Base-by-base conservation (phyloP, 2,888 invertebrate species). In the Cloeon dipterum region DNA sequence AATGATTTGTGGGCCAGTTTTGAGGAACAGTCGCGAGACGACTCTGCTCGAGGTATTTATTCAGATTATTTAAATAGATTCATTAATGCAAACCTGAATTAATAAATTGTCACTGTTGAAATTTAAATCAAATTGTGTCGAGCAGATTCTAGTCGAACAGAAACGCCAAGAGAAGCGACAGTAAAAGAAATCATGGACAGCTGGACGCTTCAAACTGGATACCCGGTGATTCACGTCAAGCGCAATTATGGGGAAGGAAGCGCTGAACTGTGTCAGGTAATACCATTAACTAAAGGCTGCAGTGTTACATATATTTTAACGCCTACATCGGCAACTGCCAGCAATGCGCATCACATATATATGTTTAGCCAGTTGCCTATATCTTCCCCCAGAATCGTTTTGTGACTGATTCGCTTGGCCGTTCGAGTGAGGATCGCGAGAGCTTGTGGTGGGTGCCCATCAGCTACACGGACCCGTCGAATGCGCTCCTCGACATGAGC, bases 401-500 rank as follows among this genome's bases (percentile, higher is more conserved):
- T 14, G 14, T 29, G 29, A 11, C 14, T 29, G 29, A 29, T 29
- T 29, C 10, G 29, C 5, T n/a, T 14, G 29, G 29, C 11, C 29
- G 29, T n/a, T 14, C 29, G 7, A n/a, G 7, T 16, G 29, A 5
- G 7, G 8, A n/a, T 8, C n/a, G n/a, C 7, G 8, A n/a, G 8
- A 34, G 36, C 2, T 34, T 42, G 13, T 66, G 65, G 65, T 61
- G 59, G 57, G 51, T 65, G 26, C 65, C 65, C 2, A 49, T 65
- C 39, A 62, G 63, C 0, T 59, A 57, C 43, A 57, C 59, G 1
- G 44, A 49, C 14, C 46, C 48, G 3, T n/a, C n/a, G 7, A 29
- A 29, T n/a, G 14, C 5, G 5, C 10, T n/a, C n/a, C 49, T 57
- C 36, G 54, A 54, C 36, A 46, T 41, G 42, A 50, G 57, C 26